Base-by-base conservation (phyloP, 2,888 invertebrate species). In the Chalcis sispes region DNA sequence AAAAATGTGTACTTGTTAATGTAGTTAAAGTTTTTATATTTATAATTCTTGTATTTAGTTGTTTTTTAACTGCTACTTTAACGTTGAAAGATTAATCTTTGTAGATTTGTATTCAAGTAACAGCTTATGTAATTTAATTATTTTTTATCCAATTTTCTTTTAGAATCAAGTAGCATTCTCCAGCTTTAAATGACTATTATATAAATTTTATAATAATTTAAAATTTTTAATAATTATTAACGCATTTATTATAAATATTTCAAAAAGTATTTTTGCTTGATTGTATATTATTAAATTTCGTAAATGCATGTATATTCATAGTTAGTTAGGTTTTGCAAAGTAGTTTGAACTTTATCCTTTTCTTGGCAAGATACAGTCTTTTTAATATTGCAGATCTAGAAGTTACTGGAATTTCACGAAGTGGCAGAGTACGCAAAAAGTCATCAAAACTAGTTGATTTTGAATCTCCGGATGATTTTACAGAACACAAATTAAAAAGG, bases 401-500 rank as follows among this genome's bases (percentile, higher is more conserved):
- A 89, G 95, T 95, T 72, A 95, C 95, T 70, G 96, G 96, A 8
- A 93, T 96, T 50, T 97, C 97, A 1, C 92, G 97, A 74, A 96
- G 97, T 82, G 97, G 97, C 25, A 91, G 97, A 73, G 96, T 98
- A 0, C 91, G 98, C 71, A 98, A 98, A 90, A 98, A 98, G 89
- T 98, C 97, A 20, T 97, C 97, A 0, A 97, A 98, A 87, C 90
- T 98, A 54, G 93, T 96, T 89, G 98, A 97, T 88, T 98, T 97
- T 89, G 96, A 96, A 87, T 96, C 96, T 0, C 95, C 95, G 0
- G 98, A 97, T 86, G 97, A 96, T 84, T 93, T 95, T 65, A 80
- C 85, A 5, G 95, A 94, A 80, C 90, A 92, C 27, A 90, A 91
- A 72, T 92, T 90, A 81, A 90, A 90, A 78, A 89, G 90, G 50